phyloP scores from a whole-genome alignment of 1,140 invertebrate species.

The Aphaenogaster floridana region DNA sequence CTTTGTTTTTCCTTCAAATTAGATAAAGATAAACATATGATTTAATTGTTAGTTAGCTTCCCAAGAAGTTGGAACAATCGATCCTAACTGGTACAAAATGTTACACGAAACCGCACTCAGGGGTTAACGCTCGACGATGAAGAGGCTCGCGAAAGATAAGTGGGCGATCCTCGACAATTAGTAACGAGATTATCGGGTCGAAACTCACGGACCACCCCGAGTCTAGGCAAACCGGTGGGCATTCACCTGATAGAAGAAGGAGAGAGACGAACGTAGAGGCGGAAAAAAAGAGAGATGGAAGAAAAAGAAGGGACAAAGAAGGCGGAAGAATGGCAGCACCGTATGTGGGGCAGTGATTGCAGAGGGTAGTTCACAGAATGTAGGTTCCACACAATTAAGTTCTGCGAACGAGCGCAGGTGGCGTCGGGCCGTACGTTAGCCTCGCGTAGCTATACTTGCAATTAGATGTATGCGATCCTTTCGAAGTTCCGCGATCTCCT shows the following conservation, averaged over 20 bases:
- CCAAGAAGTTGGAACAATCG: too few species aligned
- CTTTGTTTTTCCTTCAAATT: too few species aligned
- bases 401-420: constrained; percentile 73
- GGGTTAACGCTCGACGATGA: not conserved
- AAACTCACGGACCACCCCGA: constrained; percentile 59
- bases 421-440: constrained; percentile 49
- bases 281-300: not conserved
- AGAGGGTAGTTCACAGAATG: constrained; percentile 59
- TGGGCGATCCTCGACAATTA: constrained; percentile 65
- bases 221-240: not conserved
- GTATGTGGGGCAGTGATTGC: constrained; percentile 68
- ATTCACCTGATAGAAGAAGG: not conserved
- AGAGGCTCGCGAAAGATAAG: not conserved
- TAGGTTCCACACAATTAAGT: constrained; percentile 64
- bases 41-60: too few species aligned
- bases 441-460: constrained; percentile 41
- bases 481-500: constrained; percentile 17
- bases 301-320: not conserved
- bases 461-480: constrained; percentile 62
- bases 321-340: not conserved
- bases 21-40: too few species aligned
- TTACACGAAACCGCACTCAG: constrained; percentile 5
- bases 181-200: constrained; percentile 50
- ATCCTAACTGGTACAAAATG: not conserved
- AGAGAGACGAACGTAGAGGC: not conserved